Conservation (phyloP, 2,888 invertebrate species). For the Agapostemon virescens region DNA sequence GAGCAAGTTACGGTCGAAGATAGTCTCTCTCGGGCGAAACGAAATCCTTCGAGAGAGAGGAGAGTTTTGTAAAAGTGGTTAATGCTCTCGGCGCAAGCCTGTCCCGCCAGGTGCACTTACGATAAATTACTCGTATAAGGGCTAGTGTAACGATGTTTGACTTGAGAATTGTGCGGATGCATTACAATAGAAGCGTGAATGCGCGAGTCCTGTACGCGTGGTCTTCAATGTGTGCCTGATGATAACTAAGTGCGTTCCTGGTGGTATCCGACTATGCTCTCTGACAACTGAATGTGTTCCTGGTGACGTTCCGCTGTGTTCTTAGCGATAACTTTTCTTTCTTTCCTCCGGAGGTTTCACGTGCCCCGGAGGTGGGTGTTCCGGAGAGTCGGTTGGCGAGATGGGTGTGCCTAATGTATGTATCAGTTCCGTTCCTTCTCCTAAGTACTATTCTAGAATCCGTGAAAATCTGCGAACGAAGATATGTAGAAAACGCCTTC, state of each 20-base stretch:
- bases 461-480: not conserved
- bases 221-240: constrained; percentile 10
- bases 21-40: not conserved
- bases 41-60: not conserved
- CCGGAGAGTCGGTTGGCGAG: constrained; percentile 10
- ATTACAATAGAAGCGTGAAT: constrained; percentile 20
- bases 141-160: constrained; percentile 28
- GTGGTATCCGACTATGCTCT: constrained; percentile 26
- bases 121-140: constrained; percentile 38
- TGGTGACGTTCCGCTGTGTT: constrained; percentile 25
- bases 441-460: not conserved
- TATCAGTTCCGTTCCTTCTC: constrained; percentile 15
- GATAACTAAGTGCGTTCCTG: constrained; percentile 29
- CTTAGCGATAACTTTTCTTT: constrained; percentile 31
- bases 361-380: constrained; percentile 17
- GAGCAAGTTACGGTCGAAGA: constrained; percentile 9
- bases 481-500: not conserved
- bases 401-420: constrained; percentile 31
- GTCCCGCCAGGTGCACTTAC: not conserved
- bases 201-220: constrained; percentile 13
- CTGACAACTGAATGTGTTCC: constrained; percentile 14
- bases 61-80: not conserved
- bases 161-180: constrained; percentile 26
- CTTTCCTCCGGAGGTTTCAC: constrained; percentile 15
- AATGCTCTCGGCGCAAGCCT: not conserved